Evolutionary conservation across 2,113 vertebrate genomes (phyloP).

Genomic region (Leucoraja erinaceus): DNA sequence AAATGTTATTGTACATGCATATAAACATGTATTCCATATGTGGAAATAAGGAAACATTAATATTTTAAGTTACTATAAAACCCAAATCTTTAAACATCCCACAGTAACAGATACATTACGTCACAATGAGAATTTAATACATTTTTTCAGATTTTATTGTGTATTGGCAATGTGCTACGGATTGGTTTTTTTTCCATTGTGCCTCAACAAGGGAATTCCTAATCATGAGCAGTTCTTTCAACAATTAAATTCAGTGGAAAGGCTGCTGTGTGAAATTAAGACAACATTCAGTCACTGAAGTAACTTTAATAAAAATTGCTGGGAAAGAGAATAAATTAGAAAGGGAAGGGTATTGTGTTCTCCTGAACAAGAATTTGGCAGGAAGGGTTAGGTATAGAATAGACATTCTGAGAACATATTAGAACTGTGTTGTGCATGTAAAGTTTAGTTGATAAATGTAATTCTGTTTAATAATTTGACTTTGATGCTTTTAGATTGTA

Average conservation of each 20-base stretch:
- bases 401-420: background rate
- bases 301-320: background rate
- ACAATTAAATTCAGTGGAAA: background rate
- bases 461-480: background rate
- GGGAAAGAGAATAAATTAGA: background rate
- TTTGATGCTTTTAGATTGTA: background rate
- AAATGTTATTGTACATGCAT: background rate
- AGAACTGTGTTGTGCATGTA: background rate
- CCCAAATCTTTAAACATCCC: background rate
- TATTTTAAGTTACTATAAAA: background rate
- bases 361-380: background rate
- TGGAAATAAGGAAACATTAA: background rate
- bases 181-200: background rate
- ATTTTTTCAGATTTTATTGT: background rate
- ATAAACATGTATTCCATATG: background rate
- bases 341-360: background rate
- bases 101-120: background rate
- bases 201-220: background rate
- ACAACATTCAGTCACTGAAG: background rate
- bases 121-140: background rate
- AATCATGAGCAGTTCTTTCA: background rate
- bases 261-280: background rate
- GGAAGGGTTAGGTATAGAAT: background rate
- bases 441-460: background rate
- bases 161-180: background rate